Percentiles rank a stretch among this genome's conserved stretches.
phyloP scores from a whole-genome alignment of 92 coral and sea anemone species.

The Bergia sp. region DNA sequence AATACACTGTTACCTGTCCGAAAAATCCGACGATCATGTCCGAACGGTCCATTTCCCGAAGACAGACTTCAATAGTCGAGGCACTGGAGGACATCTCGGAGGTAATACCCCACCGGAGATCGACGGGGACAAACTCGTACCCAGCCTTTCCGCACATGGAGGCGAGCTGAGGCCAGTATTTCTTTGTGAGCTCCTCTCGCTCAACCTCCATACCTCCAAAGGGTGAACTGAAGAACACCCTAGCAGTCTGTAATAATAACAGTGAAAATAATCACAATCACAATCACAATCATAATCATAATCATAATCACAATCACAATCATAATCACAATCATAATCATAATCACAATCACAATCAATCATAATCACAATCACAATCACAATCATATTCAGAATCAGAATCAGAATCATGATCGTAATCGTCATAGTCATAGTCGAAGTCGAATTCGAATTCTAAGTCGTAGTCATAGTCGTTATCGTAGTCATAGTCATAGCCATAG shows the following conservation, averaged over 20 bases:
- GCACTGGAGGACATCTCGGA: conserved; percentile 95
- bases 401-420: too few species aligned
- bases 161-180: conserved; percentile 91
- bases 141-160: conserved; percentile 88
- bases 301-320: too few species aligned
- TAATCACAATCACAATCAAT: too few species aligned
- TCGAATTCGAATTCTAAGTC: too few species aligned
- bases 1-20: conserved; percentile 75
- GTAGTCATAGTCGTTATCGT: too few species aligned
- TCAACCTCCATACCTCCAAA: conserved; percentile 97
- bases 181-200: conserved; percentile 92
- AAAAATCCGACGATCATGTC: conserved; percentile 97
- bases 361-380: too few species aligned
- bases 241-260: conserved; percentile 55
- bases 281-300: too few species aligned
- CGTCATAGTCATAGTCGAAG: too few species aligned
- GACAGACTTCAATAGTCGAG: conserved; percentile 86
- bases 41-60: conserved; percentile 92
- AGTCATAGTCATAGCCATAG: too few species aligned
- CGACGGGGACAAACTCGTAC: conserved; percentile 93
- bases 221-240: conserved; percentile 95
- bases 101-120: conserved; percentile 94
- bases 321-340: too few species aligned
- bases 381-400: too few species aligned
- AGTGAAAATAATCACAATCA: too few species aligned